phyloP scores from a whole-genome alignment of 2,888 invertebrate species.

The Cephus sareptanus region DNA sequence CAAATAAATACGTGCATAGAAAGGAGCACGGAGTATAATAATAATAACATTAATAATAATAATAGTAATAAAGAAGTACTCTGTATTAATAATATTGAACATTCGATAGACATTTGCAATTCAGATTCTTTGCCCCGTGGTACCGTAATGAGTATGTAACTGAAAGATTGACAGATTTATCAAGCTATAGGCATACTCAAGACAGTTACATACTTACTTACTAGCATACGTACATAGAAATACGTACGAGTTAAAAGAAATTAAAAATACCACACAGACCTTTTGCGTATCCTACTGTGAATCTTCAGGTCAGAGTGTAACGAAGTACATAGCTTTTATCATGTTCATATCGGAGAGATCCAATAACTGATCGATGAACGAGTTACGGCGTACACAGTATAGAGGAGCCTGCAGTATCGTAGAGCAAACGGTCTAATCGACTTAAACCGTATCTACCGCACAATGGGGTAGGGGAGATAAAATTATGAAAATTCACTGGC shows the following conservation, averaged over 20 bases:
- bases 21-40: too few species aligned
- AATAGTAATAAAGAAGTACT: not conserved
- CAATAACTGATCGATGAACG: not conserved
- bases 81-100: not conserved
- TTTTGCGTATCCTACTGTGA: not conserved
- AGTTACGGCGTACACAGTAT: not conserved
- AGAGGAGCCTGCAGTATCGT: not conserved
- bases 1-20: not conserved
- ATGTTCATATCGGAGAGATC: not conserved
- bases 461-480: not conserved
- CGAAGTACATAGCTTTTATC: not conserved
- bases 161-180: not conserved
- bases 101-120: not conserved
- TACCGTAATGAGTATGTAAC: not conserved
- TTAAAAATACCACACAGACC: not conserved
- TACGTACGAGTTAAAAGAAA: not conserved
- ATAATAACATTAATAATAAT: not conserved
- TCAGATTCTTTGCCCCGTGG: not conserved
- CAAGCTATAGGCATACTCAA: not conserved
- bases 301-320: not conserved
- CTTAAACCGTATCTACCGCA: not conserved
- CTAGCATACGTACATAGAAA: not conserved
- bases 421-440: not conserved
- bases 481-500: not conserved
- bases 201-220: not conserved